phyloP scores from a whole-genome alignment of 2,797 vertebrate genomes.

The Pagetopsis macropterus region DNA sequence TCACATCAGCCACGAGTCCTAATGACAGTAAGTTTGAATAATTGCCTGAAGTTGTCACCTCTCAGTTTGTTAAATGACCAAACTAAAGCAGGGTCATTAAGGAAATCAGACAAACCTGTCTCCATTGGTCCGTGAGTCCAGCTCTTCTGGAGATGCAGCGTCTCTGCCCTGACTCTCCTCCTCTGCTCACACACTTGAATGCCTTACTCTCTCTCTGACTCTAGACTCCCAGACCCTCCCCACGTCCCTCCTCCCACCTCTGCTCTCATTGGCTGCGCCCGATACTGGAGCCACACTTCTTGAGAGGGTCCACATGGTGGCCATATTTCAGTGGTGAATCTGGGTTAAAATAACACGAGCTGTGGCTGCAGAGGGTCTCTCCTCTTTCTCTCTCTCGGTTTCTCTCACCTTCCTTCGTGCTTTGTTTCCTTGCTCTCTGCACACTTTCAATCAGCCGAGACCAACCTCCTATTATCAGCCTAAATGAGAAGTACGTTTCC shows the following conservation, averaged over 20 bases:
- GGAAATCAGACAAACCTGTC: constrained; percentile 61
- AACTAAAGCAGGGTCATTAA: not conserved
- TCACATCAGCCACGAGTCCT: constrained; percentile 14
- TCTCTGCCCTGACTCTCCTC: constrained; percentile 56
- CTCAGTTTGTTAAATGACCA: not conserved
- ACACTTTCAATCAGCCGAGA: constrained; percentile 43
- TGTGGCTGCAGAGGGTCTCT: constrained; percentile 46
- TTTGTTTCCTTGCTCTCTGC: constrained; percentile 44
- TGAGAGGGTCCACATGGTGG: constrained; percentile 78
- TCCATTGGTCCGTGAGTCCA: constrained; percentile 60
- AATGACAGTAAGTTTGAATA: constrained; percentile 6
- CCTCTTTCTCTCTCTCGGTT: constrained; percentile 37
- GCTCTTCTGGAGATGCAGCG: constrained; percentile 68
- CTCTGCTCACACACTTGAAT: constrained; percentile 49
- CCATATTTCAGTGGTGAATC: constrained; percentile 77
- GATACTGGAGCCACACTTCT: constrained; percentile 61
- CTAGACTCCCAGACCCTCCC: constrained; percentile 53
- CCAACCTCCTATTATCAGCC: constrained; percentile 42
- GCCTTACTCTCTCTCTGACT: constrained; percentile 31
- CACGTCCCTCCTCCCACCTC: constrained; percentile 45
- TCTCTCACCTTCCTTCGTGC: constrained; percentile 60
- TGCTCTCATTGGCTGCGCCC: constrained; percentile 64
- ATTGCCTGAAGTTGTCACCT: not conserved
- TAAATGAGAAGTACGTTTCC: constrained; percentile 25
- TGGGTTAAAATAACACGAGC: constrained; percentile 82